Conservation (phyloP, 35 echinoderm and acorn worm species). For the Amphiura filiformis region DNA sequence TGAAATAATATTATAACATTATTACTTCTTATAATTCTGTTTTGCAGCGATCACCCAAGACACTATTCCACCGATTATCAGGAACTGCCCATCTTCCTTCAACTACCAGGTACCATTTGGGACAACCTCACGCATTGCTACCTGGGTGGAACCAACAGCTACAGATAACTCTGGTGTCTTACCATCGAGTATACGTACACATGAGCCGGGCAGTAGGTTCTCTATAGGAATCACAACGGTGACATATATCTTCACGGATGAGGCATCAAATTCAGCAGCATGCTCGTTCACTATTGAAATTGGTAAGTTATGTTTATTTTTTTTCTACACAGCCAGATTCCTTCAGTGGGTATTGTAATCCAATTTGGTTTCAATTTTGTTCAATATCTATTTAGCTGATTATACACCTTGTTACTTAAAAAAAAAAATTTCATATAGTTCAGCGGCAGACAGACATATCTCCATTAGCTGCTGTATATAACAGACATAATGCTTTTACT, state of each 20-base stretch:
- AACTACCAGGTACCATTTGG: background rate
- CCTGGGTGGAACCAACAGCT: conserved; percentile 64
- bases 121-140: background rate
- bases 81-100: conserved; percentile 19
- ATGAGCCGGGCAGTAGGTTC: conserved; percentile 27
- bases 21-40: background rate
- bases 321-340: no score
- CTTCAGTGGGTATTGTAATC: no score
- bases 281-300: conserved; percentile 43
- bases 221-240: conserved; percentile 29
- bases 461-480: no score
- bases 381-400: no score
- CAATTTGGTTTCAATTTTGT: no score
- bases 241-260: conserved; percentile 47
- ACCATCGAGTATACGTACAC: background rate
- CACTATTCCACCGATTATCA: conserved; percentile 41
- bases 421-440: no score
- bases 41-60: background rate
- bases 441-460: no score
- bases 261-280: conserved; percentile 19
- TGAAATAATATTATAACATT: no score
- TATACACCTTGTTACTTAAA: no score
- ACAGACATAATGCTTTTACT: no score
- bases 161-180: conserved; percentile 59
- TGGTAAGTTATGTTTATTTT: background rate